Evolutionary conservation across 2,113 vertebrate species (phyloP).

Genomic region (Grammomys surdaster): DNA sequence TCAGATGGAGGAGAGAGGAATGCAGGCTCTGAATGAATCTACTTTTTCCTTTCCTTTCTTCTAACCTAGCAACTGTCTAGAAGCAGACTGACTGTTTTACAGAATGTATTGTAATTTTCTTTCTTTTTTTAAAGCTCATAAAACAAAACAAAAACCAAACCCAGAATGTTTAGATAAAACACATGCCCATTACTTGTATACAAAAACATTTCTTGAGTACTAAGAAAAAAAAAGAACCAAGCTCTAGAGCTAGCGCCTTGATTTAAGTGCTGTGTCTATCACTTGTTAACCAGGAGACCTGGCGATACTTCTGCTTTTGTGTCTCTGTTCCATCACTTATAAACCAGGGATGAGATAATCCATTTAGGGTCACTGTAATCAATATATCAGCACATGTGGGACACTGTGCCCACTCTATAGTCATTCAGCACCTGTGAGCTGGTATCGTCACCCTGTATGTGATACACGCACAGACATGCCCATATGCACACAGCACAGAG

Average conservation of each 20-base stretch:
- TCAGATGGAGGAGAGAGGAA: slow-evolving; percentile 1
- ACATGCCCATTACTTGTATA: neutral
- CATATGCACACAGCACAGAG: neutral
- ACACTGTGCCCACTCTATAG: neutral
- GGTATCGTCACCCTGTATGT: neutral
- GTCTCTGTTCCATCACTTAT: slow-evolving; percentile 12
- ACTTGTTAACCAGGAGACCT: neutral
- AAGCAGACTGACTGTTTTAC: neutral
- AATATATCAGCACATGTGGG: neutral
- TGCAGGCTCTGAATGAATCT: neutral
- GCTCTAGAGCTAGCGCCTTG: neutral
- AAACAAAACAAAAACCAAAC: neutral
- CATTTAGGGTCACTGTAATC: neutral
- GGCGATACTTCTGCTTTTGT: neutral
- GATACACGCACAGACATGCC: neutral
- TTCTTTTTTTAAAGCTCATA: neutral
- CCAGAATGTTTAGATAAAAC: neutral
- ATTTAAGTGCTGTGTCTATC: neutral
- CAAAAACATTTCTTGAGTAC: neutral
- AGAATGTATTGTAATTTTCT: neutral
- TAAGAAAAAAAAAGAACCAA: neutral
- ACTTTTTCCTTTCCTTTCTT: neutral
- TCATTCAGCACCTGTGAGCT: neutral
- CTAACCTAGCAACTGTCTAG: neutral
- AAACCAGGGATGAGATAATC: neutral